Conservation (phyloP, 2,888 invertebrate genomes). For the Neoitamus cyanurus region DNA sequence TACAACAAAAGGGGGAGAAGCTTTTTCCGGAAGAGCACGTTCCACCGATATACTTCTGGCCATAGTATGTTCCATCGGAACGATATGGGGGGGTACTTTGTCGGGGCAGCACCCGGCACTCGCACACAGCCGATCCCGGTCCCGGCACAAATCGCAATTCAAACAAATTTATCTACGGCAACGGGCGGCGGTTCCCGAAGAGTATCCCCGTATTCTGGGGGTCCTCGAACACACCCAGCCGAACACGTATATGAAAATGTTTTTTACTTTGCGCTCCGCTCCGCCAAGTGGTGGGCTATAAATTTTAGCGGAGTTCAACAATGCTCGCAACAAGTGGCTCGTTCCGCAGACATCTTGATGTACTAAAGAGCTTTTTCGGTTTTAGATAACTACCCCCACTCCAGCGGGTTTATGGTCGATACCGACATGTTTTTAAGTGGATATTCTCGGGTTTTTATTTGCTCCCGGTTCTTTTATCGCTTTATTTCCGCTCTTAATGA, state of each 20-base stretch:
- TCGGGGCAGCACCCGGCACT: not conserved
- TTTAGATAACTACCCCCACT: conserved; percentile 48
- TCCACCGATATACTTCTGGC: conserved; percentile 22
- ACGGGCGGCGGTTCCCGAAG: not conserved
- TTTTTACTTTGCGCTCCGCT: conserved; percentile 20
- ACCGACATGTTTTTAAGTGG: conserved; percentile 44
- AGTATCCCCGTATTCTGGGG: not conserved
- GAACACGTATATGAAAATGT: conserved; percentile 25
- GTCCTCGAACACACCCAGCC: not conserved
- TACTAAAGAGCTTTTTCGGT: conserved; percentile 53
- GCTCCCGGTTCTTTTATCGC: conserved; percentile 17
- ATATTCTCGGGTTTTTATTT: conserved; percentile 39
- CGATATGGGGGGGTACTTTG: not conserved
- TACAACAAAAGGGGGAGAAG: conserved; percentile 7
- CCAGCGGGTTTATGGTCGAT: conserved; percentile 45
- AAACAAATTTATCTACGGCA: conserved; percentile 37
- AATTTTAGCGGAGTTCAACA: conserved; percentile 65
- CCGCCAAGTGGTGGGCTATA: conserved; percentile 58
- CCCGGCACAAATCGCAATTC: conserved; percentile 27
- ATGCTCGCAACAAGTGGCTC: conserved; percentile 65
- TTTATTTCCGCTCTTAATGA: conserved; percentile 41
- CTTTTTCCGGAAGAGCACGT: conserved; percentile 31
- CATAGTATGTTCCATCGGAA: not conserved
- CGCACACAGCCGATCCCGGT: not conserved
- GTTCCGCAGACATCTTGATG: conserved; percentile 53